These are phyloP conservation scores for Sphaeridia pumilis DNA, from an alignment of 2,888 invertebrate species.

Conservation along the genomic window DNA sequence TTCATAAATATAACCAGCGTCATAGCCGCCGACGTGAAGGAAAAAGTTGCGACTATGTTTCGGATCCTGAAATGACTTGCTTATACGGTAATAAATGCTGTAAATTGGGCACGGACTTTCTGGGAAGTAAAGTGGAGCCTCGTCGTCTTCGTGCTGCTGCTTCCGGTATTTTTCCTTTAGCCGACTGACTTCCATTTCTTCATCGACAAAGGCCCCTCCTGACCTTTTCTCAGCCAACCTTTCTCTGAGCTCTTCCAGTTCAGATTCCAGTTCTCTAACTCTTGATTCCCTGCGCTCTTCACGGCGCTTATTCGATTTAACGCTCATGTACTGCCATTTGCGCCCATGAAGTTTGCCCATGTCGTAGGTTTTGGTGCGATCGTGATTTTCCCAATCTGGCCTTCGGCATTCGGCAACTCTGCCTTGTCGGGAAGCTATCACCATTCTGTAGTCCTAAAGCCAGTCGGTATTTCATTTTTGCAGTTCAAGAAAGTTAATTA, in stretches of 20 bases:
- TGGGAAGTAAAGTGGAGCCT: constrained; percentile 47
- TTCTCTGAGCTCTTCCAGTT: constrained; percentile 46
- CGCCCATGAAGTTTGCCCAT: constrained; percentile 30
- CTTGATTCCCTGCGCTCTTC: constrained; percentile 50
- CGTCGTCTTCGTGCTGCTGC: constrained; percentile 42
- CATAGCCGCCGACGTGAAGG: constrained; percentile 53
- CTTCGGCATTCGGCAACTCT: constrained; percentile 30
- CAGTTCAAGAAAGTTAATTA: not conserved
- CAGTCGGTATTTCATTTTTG: not conserved
- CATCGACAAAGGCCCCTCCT: constrained; percentile 19
- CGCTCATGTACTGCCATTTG: constrained; percentile 40
- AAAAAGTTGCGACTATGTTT: constrained; percentile 44
- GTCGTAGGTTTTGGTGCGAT: constrained; percentile 17
- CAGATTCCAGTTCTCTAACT: constrained; percentile 45
- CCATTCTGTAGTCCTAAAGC: constrained; percentile 20
- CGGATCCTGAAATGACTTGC: constrained; percentile 37
- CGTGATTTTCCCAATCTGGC: constrained; percentile 25
- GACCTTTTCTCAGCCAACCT: constrained; percentile 37
- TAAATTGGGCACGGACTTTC: constrained; percentile 48
- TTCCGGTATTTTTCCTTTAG: constrained; percentile 22
- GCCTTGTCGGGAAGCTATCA: constrained; percentile 20
- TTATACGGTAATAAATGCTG: constrained; percentile 44
- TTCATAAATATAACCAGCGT: constrained; percentile 57
- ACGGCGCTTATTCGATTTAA: constrained; percentile 49
- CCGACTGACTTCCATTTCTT: constrained; percentile 27